phyloP scores from a whole-genome alignment of 2,113 vertebrate genomes.

The Micromys minutus region DNA sequence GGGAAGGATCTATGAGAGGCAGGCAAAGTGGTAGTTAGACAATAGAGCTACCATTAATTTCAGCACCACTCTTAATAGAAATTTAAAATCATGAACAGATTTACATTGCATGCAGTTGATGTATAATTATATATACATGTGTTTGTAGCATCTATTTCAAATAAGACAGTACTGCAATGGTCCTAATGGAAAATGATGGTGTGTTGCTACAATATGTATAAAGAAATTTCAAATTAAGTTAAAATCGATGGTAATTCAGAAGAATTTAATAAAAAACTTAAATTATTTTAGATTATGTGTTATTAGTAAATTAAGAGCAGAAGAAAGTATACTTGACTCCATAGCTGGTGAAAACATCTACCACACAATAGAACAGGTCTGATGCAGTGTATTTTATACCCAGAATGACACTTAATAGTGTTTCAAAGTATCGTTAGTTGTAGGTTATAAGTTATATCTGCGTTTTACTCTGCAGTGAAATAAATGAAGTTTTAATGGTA shows the following conservation, averaged over 20 bases:
- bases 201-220: not conserved
- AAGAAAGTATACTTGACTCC: not conserved
- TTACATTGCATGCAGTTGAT: not conserved
- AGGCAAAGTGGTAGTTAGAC: too few species aligned
- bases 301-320: not conserved
- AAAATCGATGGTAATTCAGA: not conserved
- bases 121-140: not conserved
- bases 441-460: slow-evolving; percentile 56
- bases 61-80: not conserved
- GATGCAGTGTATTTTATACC: slow-evolving; percentile 31
- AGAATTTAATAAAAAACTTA: not conserved
- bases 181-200: not conserved
- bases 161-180: not conserved
- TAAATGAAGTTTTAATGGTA: slow-evolving; percentile 66
- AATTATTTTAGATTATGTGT: slow-evolving; percentile 15
- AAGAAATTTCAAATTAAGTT: not conserved
- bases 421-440: slow-evolving; percentile 59
- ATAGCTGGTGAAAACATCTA: slow-evolving; percentile 11
- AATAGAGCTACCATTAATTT: too few species aligned
- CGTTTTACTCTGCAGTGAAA: slow-evolving; percentile 51
- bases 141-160: not conserved
- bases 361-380: not conserved
- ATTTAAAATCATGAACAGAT: slow-evolving; percentile 31
- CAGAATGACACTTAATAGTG: slow-evolving; percentile 26
- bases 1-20: too few species aligned